These are phyloP conservation scores for Phyllopteryx taeniolatus DNA, from an alignment of 2,113 vertebrate species.

Conservation along the genomic window DNA sequence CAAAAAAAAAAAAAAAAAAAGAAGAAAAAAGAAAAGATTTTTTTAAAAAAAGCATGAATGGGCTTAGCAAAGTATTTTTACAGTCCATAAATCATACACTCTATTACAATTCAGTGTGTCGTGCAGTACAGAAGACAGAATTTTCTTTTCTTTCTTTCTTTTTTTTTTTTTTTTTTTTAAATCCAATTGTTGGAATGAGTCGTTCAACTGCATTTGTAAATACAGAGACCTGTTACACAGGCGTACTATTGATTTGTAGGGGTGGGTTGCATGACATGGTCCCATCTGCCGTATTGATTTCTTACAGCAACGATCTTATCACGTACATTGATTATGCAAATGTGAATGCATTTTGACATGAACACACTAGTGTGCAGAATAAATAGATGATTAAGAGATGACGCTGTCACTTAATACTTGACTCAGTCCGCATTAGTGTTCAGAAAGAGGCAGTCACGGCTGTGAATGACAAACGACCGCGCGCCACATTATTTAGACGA, in stretches of 20 bases:
- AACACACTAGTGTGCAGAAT: not conserved
- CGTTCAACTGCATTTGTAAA: not conserved
- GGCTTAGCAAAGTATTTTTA: not conserved
- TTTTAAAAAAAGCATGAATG: no score
- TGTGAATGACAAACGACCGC: not conserved
- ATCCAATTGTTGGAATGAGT: not conserved
- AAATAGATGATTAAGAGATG: not conserved
- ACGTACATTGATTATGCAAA: slow-evolving; percentile 6
- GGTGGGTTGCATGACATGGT: not conserved
- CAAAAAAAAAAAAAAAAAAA: not conserved
- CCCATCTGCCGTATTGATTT: no score
- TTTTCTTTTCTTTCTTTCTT: not conserved
- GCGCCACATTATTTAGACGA: not conserved
- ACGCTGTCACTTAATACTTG: not conserved
- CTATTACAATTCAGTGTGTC: not conserved
- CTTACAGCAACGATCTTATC: not conserved
- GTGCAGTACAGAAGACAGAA: not conserved
- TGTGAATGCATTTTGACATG: not conserved
- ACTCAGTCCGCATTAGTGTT: not conserved
- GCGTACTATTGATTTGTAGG: slow-evolving; percentile 3
- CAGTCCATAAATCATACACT: not conserved
- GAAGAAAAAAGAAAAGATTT: no score
- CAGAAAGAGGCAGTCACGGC: not conserved
- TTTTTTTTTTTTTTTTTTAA: not conserved
- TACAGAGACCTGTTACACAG: not conserved